A percentile compares a stretch with the other conserved stretches of the same genome.
Evolutionary conservation across 2,888 invertebrate genomes (phyloP).

Genomic region (Chydorus sphaericus): DNA sequence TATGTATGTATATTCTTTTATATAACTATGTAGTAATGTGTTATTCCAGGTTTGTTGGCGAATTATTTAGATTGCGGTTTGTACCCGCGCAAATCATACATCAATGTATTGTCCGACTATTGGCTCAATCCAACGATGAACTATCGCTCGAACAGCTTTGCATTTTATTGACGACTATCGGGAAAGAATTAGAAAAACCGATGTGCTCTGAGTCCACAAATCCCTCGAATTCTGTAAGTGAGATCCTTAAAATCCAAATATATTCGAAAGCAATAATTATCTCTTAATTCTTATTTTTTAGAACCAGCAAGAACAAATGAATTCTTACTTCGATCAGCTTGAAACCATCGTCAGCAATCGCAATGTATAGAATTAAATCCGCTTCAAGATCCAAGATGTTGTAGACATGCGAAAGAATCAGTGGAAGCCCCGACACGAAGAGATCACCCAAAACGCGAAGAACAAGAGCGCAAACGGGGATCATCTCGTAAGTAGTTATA

Average conservation of each 20-base stretch:
- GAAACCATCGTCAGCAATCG: slow-evolving; percentile 5
- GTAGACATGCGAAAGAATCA: slow-evolving; percentile 67
- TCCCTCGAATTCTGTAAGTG: background rate
- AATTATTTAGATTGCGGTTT: slow-evolving; percentile 82
- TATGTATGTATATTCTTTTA: background rate
- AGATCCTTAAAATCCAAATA: no score
- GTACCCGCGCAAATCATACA: slow-evolving; percentile 75
- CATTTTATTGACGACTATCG: slow-evolving; percentile 77
- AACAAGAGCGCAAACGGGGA: slow-evolving; percentile 25
- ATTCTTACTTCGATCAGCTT: slow-evolving; percentile 1
- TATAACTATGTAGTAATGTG: background rate
- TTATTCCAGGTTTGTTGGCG: slow-evolving; percentile 52
- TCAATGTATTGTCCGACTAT: slow-evolving; percentile 60
- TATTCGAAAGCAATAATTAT: background rate
- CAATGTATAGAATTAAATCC: slow-evolving; percentile 36
- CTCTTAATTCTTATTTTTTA: background rate
- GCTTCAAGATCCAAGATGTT: slow-evolving; percentile 73
- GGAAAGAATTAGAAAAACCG: slow-evolving; percentile 54
- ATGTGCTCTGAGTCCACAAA: background rate
- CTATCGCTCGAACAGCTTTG: slow-evolving; percentile 87
- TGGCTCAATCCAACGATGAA: slow-evolving; percentile 56
- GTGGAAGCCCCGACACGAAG: slow-evolving; percentile 75
- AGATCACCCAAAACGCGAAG: slow-evolving; percentile 66
- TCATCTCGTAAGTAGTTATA: slow-evolving; percentile 4
- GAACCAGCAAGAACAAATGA: background rate